Base-by-base conservation (phyloP, 2,113 vertebrate genomes). In the Hypocryptadius cinnamomeus region DNA sequence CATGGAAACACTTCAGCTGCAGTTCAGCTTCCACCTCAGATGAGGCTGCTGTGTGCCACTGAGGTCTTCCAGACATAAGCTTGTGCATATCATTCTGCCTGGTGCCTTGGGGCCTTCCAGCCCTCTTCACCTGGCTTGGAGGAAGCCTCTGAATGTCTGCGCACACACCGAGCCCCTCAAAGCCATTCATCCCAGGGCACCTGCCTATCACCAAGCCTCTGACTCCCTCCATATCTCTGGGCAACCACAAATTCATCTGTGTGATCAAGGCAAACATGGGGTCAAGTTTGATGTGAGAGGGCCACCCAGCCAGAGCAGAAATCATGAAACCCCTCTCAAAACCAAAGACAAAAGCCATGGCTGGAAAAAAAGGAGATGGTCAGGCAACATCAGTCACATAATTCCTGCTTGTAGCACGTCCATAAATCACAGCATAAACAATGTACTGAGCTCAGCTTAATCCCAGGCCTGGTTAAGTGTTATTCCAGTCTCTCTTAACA, bases 261-360 rank as follows among this genome's bases (percentile, higher is more conserved):
- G 0, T 3, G 2, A 68, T 39, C 37, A 74, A 73, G 64, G 72
- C 0, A 0, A 89, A 18, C 18, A 5, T 1, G 4, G 15, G 18
- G 33, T 87, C 3, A 6, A 19, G 40, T 56, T 30, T 76, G 35
- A 85, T 6, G 4, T 35, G 78, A 70, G 56, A 81, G 48, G 57
- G 15, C 27, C 27, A 71, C 11, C 10, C 35, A 66, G 42, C 12
- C 61, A 85, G 3, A 60, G 33, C 7, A 64, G 57, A 72, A 82
- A 64, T 42, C 33, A 56, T 13, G 2, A 87, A 89, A 80, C 11
- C 4, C 27, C 68, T 72, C 53, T 90, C 59, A 82, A 31, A 69
- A 69, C 14, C 59, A 53, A 28, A 61, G 69, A 79, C 5, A 82
- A 87, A 93, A 89, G 30, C 6, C 15, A 42, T 70, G 77, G 19